Evolutionary conservation across 64 coral and sea anemone species (phyloP), one percentile per base, ranked within the genome.

Genomic region (Stichodactyla mertensii): DNA sequence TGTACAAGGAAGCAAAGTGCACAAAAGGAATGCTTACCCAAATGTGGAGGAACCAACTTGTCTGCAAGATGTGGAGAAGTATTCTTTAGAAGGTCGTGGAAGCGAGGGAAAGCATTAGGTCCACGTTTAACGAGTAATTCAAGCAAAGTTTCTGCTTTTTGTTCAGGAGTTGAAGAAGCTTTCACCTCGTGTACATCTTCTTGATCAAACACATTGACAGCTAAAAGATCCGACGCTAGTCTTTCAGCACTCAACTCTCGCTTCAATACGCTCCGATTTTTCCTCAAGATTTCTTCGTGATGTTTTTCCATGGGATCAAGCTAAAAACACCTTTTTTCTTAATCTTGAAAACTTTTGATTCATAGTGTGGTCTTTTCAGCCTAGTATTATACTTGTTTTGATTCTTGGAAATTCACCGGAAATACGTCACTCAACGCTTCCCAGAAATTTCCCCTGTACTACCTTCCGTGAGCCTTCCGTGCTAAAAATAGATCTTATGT

Each of bases 81-180:
- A 0, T 85, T 55, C n/a, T 85, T 85, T 11, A 85, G 83, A 9
- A 55, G 0, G 6, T 85, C 19, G 61, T 60, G 20, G 56, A 85
- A 85, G 55, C 60, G 18, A 57, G 20, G 56, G 26, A 85, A 85
- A 22, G 83, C 83, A 61, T 60, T 16, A 64, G 83, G 83, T n/a
- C 83, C 83, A 20, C 28, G 14, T 11, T 24, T 51, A 59, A 18
- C 12, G 15, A 85, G 53, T 15, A 58, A 16, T 0, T 60, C 56
- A 31, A 85, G 83, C 55, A 85, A 61, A 15, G 83, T 31, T 58
- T 85, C 83, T n/a, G 83, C 83, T 85, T 60, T 20, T 64, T 28
- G 20, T 31, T 85, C 83, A 23, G 83, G 83, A 24, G n/a, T 85
- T 28, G 51, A 18, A 16, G 22, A 20, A 6, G 54, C 83, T 56